Base-by-base conservation (phyloP, 2,797 vertebrate genomes). In the Gymnothorax reevesii region DNA sequence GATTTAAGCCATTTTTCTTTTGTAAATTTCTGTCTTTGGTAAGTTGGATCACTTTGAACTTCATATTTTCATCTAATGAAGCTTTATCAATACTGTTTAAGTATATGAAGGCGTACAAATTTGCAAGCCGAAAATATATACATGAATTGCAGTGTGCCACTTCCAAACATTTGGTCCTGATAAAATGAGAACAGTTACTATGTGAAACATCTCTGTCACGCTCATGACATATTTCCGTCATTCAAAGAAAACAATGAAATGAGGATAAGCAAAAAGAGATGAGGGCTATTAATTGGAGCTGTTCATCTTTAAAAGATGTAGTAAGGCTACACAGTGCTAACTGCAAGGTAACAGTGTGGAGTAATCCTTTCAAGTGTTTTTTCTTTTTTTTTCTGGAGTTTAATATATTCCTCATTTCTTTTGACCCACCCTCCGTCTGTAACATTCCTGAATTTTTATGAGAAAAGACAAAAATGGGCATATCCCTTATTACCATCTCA, bases 401-500 rank as follows among this genome's bases (percentile, higher is more conserved):
- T 99, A 99, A 99, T 99, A 97, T 95, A 96, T 99, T 98, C 98
- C 98, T 95, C 97, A 97, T 96, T 97, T 97, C 98, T 96, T 96
- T 97, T 97, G 97, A 95, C 98, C 98, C 99, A 98, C 98, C 97
- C 98, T 97, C 97, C 96, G 96, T 94, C 97, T 96, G 96, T 95
- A 97, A 98, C 98, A 98, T 95, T 97, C 97, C 97, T 98, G 98
- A 99, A 99, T 99, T 99, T 99, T 99, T 98, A 99, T 99, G 98
- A 99, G 98, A 99, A 99, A 99, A 97, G 98, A 99, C 98, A 98
- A 99, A 99, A 99, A 99, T 98, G 98, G 98, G 98, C 98, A 99
- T 97, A 99, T 99, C 97, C 98, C 98, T 99, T 99, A 99, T 99
- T 99, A 99, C 98, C 98, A 99, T 99, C 98, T 99, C 98, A 99